phyloP scores from a whole-genome alignment of 2,797 vertebrate species.

The Coccyzus lansbergi region DNA sequence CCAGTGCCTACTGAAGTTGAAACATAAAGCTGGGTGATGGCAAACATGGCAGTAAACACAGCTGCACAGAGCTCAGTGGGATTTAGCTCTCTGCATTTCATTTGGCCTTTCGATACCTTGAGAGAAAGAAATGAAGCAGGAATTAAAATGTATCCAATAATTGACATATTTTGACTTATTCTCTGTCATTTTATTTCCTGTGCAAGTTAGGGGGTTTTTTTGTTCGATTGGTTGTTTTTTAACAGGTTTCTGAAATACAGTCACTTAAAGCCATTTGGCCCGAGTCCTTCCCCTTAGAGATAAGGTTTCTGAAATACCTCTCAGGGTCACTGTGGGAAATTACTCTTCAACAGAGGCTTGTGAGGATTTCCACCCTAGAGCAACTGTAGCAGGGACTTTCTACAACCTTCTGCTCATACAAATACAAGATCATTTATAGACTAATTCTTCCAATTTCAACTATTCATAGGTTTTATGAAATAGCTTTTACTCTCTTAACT shows the following conservation, averaged over 20 bases:
- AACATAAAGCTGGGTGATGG: not conserved
- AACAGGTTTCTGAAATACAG: not conserved
- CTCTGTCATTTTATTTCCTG: not conserved
- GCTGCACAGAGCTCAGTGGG: too few species aligned
- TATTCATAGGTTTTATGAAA: not conserved
- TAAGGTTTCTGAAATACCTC: not conserved
- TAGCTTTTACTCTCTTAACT: not conserved
- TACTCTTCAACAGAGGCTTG: not conserved
- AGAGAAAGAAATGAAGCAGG: not conserved
- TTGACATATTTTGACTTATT: not conserved
- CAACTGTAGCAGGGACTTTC: not conserved
- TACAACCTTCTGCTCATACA: not conserved
- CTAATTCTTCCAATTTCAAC: not conserved
- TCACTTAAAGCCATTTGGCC: not conserved
- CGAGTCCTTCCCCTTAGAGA: not conserved
- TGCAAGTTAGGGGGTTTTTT: not conserved
- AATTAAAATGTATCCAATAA: not conserved
- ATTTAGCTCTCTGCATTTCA: not conserved
- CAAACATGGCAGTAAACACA: not conserved
- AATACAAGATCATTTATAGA: not conserved
- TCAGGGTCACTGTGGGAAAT: not conserved
- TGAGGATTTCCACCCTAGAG: not conserved
- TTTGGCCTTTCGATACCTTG: not conserved
- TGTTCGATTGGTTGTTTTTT: too few species aligned
- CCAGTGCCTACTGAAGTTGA: not conserved